A percentile compares a stretch with the other conserved stretches of the same genome.
phyloP scores from a whole-genome alignment of 2,797 vertebrate genomes.

The Myotis pilosus region DNA sequence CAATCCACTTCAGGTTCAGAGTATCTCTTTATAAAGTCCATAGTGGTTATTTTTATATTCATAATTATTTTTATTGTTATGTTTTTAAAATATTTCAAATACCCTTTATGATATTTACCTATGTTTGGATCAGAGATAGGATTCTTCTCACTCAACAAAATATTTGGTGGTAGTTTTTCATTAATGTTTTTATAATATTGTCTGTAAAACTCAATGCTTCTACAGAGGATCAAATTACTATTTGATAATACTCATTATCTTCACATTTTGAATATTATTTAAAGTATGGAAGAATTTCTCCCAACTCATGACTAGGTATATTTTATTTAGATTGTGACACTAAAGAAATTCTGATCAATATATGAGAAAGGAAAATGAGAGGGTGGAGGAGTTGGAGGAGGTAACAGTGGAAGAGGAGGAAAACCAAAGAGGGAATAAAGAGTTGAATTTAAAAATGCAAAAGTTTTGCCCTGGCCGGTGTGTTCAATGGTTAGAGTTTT shows the following conservation, averaged over 20 bases:
- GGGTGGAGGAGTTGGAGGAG: background rate
- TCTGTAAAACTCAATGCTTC: background rate
- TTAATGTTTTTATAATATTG: background rate
- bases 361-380: background rate
- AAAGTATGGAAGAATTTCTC: background rate
- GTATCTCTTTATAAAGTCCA: background rate
- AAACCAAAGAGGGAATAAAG: background rate
- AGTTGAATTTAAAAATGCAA: background rate
- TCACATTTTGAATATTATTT: background rate
- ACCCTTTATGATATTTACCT: background rate
- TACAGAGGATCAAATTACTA: background rate
- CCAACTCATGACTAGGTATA: background rate
- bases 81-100: background rate
- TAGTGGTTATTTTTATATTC: background rate
- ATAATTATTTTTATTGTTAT: background rate
- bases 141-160: background rate
- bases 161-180: background rate
- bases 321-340: background rate
- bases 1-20: background rate
- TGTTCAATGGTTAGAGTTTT: too few species aligned
- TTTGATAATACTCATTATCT: background rate
- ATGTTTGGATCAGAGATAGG: background rate
- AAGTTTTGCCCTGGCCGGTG: too few species aligned
- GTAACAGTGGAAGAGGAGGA: background rate
- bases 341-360: background rate